Evolutionary conservation across 2,797 vertebrate species (phyloP), one percentile per base, ranked within the genome.

Genomic region (Hoplostethus mediterraneus): DNA sequence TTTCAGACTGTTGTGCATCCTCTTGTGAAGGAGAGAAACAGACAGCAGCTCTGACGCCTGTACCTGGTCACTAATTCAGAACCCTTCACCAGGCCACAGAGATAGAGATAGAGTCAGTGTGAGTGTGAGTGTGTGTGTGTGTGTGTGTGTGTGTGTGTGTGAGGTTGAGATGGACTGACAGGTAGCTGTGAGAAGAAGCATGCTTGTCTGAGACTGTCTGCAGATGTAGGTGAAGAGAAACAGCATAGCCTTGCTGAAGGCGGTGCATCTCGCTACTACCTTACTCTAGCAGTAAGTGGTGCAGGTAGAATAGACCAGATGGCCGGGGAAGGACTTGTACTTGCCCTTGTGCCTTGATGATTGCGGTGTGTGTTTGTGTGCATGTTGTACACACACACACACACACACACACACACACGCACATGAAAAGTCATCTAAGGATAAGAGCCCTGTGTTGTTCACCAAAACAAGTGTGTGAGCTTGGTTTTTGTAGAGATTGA

Each of bases 131-230:
- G 68, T 74, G 60, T 60, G 51, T 53, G 53, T 52, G 59, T 16
- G n/a, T 42, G 17, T 33, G 25, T n/a, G 36, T 54, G 6, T 55
- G 61, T 79, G 47, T 85, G 58, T 81, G 66, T 83, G 67, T 85
- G 85, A 85, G 66, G 51, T 57, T 85, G 77, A 90, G 81, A 63
- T 55, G 75, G 82, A 80, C 87, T 91, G 90, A 90, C 90, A 83
- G 81, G 76, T 71, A 77, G 75, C 79, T 75, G 87, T 79, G 68
- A 85, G 80, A 81, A 79, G 63, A 80, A 74, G 75, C 70, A 81
- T 78, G 74, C 79, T 75, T 86, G 72, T 84, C 82, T 79, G 71
- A 73, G 77, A 77, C 66, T 71, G 85, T 73, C 72, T 87, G 79
- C 75, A 81, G 80, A 83, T 80, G 81, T 76, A 88, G 85, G 71